Evolutionary conservation across 2,888 invertebrate species (phyloP).

Genomic region (Embidobia sp.): DNA sequence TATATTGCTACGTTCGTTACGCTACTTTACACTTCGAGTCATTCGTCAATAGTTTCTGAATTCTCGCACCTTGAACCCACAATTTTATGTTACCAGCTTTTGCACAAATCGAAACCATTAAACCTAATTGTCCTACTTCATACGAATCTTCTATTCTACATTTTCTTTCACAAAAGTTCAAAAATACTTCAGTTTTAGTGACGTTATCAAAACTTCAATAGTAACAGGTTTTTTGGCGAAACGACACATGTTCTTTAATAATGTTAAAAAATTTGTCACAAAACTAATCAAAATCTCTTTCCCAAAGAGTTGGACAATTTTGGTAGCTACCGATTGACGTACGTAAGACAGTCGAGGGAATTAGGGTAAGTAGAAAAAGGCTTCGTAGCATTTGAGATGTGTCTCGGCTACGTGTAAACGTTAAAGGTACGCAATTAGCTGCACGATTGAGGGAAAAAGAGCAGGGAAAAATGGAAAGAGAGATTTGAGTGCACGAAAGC

Average conservation of each 20-base stretch:
- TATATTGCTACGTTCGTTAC: conserved; percentile 62
- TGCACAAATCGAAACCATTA: not conserved
- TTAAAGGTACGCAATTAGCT: conserved; percentile 71
- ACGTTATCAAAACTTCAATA: no score
- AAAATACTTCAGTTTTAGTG: no score
- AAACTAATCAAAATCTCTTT: no score
- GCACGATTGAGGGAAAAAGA: conserved; percentile 66
- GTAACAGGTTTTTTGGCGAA: no score
- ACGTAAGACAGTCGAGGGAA: conserved; percentile 22
- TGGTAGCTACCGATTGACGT: no score
- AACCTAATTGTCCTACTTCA: not conserved
- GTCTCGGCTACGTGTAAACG: conserved; percentile 67
- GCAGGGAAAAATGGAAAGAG: conserved; percentile 61
- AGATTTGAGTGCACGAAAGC: conserved; percentile 69
- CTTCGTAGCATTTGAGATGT: conserved; percentile 32
- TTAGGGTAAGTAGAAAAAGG: conserved; percentile 36
- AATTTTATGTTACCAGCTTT: conserved; percentile 1
- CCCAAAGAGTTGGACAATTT: no score
- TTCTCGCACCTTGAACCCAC: not conserved
- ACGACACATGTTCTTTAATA: no score
- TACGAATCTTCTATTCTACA: no score
- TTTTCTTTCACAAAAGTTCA: no score
- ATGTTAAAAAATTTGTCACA: no score
- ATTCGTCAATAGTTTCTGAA: conserved; percentile 5
- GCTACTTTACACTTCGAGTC: conserved; percentile 47